Percentiles rank a stretch among this genome's conserved stretches.
phyloP scores from a whole-genome alignment of 2,113 vertebrate genomes.

The Oncorhynchus nerka region DNA sequence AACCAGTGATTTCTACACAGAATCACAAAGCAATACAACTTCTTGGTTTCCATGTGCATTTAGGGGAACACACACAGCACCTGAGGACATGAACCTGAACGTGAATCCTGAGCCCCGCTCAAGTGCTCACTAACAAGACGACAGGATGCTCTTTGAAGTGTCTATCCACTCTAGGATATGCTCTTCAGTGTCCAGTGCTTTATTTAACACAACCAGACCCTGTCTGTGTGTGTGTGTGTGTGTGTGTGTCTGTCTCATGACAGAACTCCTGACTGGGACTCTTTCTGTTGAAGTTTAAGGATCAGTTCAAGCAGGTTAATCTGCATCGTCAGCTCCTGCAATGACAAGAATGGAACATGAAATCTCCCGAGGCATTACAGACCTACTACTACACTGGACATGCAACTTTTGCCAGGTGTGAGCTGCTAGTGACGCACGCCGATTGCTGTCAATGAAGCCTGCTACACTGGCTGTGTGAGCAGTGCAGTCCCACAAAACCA shows the following conservation, averaged over 20 bases:
- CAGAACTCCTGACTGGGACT: constrained; percentile 49
- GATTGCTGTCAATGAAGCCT: too few species aligned
- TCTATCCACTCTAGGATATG: too few species aligned
- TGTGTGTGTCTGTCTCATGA: constrained; percentile 34
- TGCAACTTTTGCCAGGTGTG: too few species aligned
- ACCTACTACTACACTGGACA: too few species aligned
- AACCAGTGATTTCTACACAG: neutral
- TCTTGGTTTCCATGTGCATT: neutral
- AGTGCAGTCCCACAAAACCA: too few species aligned
- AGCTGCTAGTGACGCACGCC: too few species aligned
- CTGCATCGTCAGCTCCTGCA: constrained; percentile 91
- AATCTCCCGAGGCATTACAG: neutral
- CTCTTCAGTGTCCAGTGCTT: neutral
- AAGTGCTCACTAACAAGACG: neutral
- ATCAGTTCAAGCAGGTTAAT: constrained; percentile 96
- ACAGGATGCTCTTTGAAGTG: neutral
- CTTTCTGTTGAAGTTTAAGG: constrained; percentile 82
- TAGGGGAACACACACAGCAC: neutral
- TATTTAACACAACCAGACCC: neutral
- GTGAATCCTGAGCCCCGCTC: neutral
- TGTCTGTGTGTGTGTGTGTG: too few species aligned
- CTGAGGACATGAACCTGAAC: neutral
- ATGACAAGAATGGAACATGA: constrained; percentile 17
- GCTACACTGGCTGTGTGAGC: too few species aligned
- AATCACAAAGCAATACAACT: neutral